Evolutionary conservation across 2,888 invertebrate genomes (phyloP).

Genomic region (Mesoligia furuncula): DNA sequence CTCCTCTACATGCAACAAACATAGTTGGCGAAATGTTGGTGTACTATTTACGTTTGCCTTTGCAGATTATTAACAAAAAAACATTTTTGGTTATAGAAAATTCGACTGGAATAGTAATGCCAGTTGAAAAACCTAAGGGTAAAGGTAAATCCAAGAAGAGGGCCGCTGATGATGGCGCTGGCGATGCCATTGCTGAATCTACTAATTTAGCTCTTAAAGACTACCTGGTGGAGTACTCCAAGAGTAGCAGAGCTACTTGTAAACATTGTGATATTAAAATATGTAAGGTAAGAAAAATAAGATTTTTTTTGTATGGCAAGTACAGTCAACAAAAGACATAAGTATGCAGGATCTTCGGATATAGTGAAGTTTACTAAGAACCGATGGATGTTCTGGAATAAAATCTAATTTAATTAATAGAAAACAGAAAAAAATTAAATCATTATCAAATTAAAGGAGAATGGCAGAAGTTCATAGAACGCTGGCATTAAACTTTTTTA

Average conservation of each 20-base stretch:
- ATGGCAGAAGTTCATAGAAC: too few relatives aligned
- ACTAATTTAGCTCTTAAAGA: slow-evolving; percentile 86
- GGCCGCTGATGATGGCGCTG: slow-evolving; percentile 74
- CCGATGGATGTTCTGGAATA: too few relatives aligned
- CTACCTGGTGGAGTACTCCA: slow-evolving; percentile 95
- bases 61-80: not conserved
- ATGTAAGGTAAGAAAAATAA: slow-evolving; percentile 91
- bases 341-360: too few relatives aligned
- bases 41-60: not conserved
- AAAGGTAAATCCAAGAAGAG: slow-evolving; percentile 86
- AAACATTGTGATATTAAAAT: slow-evolving; percentile 96
- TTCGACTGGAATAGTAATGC: slow-evolving; percentile 80
- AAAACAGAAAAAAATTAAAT: too few relatives aligned
- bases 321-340: too few relatives aligned
- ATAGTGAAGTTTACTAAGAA: too few relatives aligned
- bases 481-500: too few relatives aligned
- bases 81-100: slow-evolving; percentile 61
- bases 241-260: slow-evolving; percentile 95
- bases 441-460: too few relatives aligned
- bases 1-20: too few relatives aligned
- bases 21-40: not conserved
- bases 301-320: not conserved
- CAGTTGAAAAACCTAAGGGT: slow-evolving; percentile 86
- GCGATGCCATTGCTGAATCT: slow-evolving; percentile 71
- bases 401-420: too few relatives aligned